These are phyloP conservation scores for Syndactyla subalaris DNA, from an alignment of 2,797 vertebrate species.

Conservation along the genomic window DNA sequence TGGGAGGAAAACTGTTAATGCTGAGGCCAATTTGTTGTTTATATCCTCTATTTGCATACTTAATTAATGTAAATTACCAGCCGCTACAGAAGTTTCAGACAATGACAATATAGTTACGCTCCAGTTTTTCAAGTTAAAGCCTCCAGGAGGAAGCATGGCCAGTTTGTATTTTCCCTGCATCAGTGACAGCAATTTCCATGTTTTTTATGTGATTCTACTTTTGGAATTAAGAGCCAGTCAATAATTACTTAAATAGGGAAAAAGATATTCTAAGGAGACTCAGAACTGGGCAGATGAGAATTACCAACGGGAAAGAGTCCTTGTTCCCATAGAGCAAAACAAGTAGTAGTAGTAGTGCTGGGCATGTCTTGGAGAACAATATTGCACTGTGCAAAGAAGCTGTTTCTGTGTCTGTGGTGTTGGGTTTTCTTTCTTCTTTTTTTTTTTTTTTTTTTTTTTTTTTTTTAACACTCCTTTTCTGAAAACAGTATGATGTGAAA, in stretches of 20 bases:
- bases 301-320: not conserved
- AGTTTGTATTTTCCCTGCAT: not conserved
- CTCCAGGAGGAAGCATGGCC: not conserved
- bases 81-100: slow-evolving; percentile 45
- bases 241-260: not conserved
- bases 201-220: not conserved
- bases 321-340: not conserved
- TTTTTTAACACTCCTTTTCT: not conserved
- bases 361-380: not conserved
- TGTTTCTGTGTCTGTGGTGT: not conserved
- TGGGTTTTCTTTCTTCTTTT: not conserved
- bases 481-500: slow-evolving; percentile 14
- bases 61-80: slow-evolving; percentile 64
- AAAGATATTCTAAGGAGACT: not conserved
- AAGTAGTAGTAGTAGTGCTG: not conserved
- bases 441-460: not conserved
- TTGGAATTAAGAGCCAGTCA: not conserved
- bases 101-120: slow-evolving; percentile 26
- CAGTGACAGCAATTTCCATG: not conserved
- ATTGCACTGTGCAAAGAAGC: not conserved
- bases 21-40: slow-evolving; percentile 64
- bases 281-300: not conserved
- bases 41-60: slow-evolving; percentile 42
- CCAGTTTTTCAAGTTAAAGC: slow-evolving; percentile 20
- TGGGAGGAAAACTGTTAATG: slow-evolving; percentile 35